A percentile compares a stretch with the other conserved stretches of the same genome.
These are phyloP conservation scores for Phortica magna DNA, from an alignment of 2,888 invertebrate genomes.

Conservation along the genomic window DNA sequence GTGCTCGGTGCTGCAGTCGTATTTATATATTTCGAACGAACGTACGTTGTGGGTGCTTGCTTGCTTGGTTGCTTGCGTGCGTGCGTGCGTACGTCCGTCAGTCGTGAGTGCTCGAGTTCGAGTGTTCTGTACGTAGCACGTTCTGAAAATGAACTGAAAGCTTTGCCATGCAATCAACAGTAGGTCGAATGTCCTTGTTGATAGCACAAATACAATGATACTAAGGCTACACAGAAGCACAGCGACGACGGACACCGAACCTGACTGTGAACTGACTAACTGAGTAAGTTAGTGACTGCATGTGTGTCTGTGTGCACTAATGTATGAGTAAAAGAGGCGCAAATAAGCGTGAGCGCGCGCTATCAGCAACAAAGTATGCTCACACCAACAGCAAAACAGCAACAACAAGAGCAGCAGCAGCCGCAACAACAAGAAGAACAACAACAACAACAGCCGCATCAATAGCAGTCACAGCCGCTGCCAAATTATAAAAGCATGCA, in stretches of 20 bases:
- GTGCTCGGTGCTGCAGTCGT: neutral
- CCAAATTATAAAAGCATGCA: neutral
- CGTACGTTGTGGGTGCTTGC: conserved; percentile 50
- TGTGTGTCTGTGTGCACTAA: conserved; percentile 29
- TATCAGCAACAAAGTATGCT: neutral
- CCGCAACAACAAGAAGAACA: neutral
- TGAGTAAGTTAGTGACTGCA: conserved; percentile 3
- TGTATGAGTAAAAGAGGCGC: neutral
- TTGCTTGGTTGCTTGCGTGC: conserved; percentile 33
- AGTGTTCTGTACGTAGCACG: conserved; percentile 63
- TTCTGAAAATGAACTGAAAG: conserved; percentile 71
- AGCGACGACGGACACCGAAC: conserved; percentile 22
- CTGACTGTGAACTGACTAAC: conserved; percentile 12
- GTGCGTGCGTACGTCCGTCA: neutral
- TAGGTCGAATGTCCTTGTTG: conserved; percentile 72
- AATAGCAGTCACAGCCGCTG: neutral
- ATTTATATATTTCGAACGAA: neutral
- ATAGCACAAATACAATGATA: neutral
- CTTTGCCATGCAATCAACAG: conserved; percentile 67
- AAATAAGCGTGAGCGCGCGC: neutral
- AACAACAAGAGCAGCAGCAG: neutral
- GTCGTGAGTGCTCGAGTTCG: conserved; percentile 24
- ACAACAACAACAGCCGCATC: neutral
- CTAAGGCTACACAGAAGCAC: conserved; percentile 24
- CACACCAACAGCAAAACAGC: neutral